phyloP scores from a whole-genome alignment of 1,140 invertebrate genomes.

The Propsilocerus akamusi region DNA sequence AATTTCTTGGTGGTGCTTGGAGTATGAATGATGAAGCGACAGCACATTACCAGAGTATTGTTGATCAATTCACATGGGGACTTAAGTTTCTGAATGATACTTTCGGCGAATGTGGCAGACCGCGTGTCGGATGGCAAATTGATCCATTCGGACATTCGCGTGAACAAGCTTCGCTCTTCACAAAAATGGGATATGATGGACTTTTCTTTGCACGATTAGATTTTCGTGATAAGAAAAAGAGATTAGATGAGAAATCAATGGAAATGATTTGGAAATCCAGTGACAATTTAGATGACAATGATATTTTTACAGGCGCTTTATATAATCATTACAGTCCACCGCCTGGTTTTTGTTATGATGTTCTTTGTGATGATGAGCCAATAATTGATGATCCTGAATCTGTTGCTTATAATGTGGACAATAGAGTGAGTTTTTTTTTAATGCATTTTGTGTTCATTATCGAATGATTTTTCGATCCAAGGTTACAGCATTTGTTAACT shows the following conservation, averaged over 20 bases:
- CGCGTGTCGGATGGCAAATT: constrained; percentile 79
- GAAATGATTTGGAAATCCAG: constrained; percentile 78
- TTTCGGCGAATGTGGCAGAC: constrained; percentile 65
- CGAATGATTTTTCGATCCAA: no score
- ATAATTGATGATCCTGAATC: constrained; percentile 52
- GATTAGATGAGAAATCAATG: constrained; percentile 41
- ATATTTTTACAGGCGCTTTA: constrained; percentile 51
- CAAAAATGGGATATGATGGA: constrained; percentile 70
- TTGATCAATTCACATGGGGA: constrained; percentile 81
- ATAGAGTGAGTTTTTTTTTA: constrained; percentile 34
- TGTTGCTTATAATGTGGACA: constrained; percentile 49
- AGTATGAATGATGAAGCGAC: constrained; percentile 90
- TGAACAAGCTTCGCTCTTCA: constrained; percentile 65
- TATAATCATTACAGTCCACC: constrained; percentile 69
- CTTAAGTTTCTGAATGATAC: constrained; percentile 61
- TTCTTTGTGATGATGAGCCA: constrained; percentile 63
- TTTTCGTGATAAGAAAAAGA: constrained; percentile 57
- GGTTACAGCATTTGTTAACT: constrained; percentile 36
- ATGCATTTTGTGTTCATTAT: no score
- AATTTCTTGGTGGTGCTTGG: constrained; percentile 78
- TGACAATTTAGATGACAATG: constrained; percentile 32
- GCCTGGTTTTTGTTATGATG: constrained; percentile 77
- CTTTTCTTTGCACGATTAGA: constrained; percentile 78
- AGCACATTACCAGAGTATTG: constrained; percentile 79
- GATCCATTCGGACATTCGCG: constrained; percentile 85